Evolutionary conservation across 2,888 invertebrate genomes (phyloP).

Genomic region (Ectropis crepuscularia): DNA sequence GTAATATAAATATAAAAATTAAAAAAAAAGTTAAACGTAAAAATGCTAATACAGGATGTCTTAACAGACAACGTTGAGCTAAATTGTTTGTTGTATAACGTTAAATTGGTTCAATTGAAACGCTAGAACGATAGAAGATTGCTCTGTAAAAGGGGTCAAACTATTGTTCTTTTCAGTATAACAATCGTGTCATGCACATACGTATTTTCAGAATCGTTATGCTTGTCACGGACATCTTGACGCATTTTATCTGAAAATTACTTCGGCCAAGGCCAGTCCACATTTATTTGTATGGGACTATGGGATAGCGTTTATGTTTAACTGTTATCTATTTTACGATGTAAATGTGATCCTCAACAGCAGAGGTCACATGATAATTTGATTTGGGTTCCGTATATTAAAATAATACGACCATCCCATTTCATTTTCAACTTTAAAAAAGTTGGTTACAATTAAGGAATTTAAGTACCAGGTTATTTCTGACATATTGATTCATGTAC

Average conservation of each 20-base stretch:
- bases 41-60: no score
- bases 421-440: no score
- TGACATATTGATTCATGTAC: no score
- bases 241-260: slow-evolving; percentile 2
- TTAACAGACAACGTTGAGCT: background rate
- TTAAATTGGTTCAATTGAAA: slow-evolving; percentile 30
- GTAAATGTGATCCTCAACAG: background rate
- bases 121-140: slow-evolving; percentile 4
- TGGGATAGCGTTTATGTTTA: background rate
- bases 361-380: no score
- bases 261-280: slow-evolving; percentile 2
- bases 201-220: background rate
- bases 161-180: slow-evolving; percentile 14
- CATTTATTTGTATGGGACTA: background rate
- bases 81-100: background rate
- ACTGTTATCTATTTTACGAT: background rate
- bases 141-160: slow-evolving; percentile 15
- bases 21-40: no score
- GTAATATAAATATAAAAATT: no score
- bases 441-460: no score
- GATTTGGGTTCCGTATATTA: no score
- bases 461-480: no score
- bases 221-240: slow-evolving; percentile 9
- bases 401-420: no score
- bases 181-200: background rate